These are phyloP conservation scores for Cantharis rufa DNA, from an alignment of 2,888 invertebrate species.

Conservation along the genomic window DNA sequence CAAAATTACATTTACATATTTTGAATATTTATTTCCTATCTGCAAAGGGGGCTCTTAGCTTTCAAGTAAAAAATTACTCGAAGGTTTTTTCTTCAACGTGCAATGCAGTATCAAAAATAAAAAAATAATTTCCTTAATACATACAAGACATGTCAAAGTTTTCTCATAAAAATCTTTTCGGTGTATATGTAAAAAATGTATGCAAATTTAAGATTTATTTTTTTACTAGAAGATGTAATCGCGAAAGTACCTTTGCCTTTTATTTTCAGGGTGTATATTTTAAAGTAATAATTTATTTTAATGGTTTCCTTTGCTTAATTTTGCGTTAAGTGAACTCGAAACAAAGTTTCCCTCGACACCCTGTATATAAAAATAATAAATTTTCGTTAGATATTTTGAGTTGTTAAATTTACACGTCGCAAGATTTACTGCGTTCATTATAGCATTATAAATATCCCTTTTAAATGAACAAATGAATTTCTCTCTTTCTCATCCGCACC, in stretches of 20 bases:
- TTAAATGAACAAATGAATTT: neutral
- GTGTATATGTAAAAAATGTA: neutral
- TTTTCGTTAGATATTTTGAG: neutral
- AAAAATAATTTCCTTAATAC: neutral
- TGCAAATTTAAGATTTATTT: neutral
- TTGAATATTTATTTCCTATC: neutral
- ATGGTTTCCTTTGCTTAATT: neutral
- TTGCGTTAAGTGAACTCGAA: neutral
- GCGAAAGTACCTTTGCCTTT: neutral
- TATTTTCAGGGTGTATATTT: neutral
- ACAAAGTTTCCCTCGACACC: neutral
- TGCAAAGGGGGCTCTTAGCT: neutral
- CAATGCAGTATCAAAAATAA: neutral
- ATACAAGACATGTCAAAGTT: neutral
- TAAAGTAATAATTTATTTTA: neutral
- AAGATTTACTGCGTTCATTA: neutral
- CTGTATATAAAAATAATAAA: neutral
- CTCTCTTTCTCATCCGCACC: neutral
- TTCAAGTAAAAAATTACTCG: neutral
- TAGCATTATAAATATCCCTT: neutral
- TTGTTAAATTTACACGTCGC: neutral
- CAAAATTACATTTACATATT: neutral
- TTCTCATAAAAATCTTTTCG: neutral
- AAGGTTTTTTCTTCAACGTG: neutral
- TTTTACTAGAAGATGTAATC: neutral